Evolutionary conservation across 2,888 invertebrate genomes (phyloP), one percentile per base, ranked within the genome.

Genomic region (Trichogramma evanescens): DNA sequence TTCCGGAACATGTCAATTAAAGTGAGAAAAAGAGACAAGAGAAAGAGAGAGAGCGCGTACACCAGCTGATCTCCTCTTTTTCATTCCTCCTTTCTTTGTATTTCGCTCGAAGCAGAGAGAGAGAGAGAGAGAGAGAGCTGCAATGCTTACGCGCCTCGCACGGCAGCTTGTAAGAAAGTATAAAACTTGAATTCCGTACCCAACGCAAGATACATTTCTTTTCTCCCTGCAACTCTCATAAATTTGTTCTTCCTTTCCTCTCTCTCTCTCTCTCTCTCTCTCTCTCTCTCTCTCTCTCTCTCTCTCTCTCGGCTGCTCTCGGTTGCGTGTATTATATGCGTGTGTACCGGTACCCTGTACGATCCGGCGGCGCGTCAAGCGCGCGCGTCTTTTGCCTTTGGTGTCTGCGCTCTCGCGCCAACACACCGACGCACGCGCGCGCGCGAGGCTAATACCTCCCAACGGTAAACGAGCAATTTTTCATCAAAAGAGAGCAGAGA

Each of bases 1-100:
- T 66, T 65, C 58, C 60, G 62, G 63, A 63, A 67, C 67, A 65
- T 65, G 66, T 68, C 65, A 67, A 68, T 67, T 68, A 66, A 65
- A 62, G 65, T 59, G 61, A 63, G 66, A 65, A 56, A 63, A 56
- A 59, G 62, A 54, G 62, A 59, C 52, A 52, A 56, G 57, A 9
- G 10, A 48, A 8, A 10, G 48, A 46, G 26, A 54, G 53, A 56
- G 60, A 56, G 53, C 9, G 51, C 40, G 44, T 6, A 50, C 50
- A 13, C 54, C 52, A 13, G 6, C 26, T 39, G 56, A 54, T 59
- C 57, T 58, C 58, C 58, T 59, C 58, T 63, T 63, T 63, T 61
- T 54, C 63, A 51, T 57, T 50, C 56, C 56, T 58, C 61, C 61
- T 61, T 63, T 63, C 57, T 61, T 54, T 61, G 50, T 26, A 26